Base-by-base conservation (phyloP, 2,888 invertebrate genomes). In the Nineta flava region DNA sequence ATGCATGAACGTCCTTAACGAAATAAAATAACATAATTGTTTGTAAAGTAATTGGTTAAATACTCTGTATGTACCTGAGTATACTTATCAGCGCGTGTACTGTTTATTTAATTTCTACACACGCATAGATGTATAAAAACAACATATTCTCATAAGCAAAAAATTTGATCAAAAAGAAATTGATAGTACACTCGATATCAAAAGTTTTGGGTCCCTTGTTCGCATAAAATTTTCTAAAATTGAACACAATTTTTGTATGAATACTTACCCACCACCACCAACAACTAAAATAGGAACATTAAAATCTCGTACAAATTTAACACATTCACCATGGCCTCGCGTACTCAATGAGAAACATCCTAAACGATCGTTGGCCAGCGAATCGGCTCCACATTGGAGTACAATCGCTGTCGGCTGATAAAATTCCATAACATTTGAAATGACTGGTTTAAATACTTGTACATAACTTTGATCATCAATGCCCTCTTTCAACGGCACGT, bases 301-400 rank as follows among this genome's bases (percentile, higher is more conserved):
- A 13, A 95, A 70, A 53, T 84, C 87, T 65, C 91, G 87, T 0
- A 99, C 94, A 63, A 93, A 95, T 64, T 90, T 85, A 0, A 99
- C 99, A 65, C 99, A 99, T 60, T 97, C 96, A 0, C 96, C 96
- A 60, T 97, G 96, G 0, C 96, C 96, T 57, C 87, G 83, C 0
- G 93, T 93, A 52, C 88, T 91, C 19, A 99, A 70, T 26, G 93
- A 93, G 68, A 99, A 99, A 64, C 96, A 96, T 0, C 99, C 99
- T 0, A 99, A 74, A 38, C 87, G 67, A 67, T 99, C 99, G 42
- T 91, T 90, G 0, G 95, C 95, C 34, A 99, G 70, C 0, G 97
- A 97, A 69, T 99, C 99, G 0, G 99, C 96, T 0, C 99, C 99
- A 68, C 99, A 99, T 70, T 96, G 91, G 12, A 99, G 68, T 0